Conservation (phyloP, 2,797 vertebrate genomes). For the Florisuga fusca region DNA sequence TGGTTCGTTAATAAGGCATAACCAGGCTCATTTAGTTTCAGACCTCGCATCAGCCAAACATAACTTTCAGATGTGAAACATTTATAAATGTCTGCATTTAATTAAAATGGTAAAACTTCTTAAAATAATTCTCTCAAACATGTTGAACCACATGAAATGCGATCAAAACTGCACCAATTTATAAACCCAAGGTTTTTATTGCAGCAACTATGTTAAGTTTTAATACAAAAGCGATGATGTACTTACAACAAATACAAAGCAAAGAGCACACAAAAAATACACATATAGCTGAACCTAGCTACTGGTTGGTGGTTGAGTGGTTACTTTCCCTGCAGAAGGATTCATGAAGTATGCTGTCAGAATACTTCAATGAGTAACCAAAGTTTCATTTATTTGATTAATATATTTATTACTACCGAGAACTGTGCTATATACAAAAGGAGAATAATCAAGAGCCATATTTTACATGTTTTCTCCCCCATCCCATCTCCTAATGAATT, state of each 20-base stretch:
- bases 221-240: background rate
- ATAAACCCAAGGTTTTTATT: conserved; percentile 50
- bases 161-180: conserved; percentile 33
- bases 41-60: conserved; percentile 68
- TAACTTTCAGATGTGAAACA: conserved; percentile 61
- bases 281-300: background rate
- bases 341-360: background rate
- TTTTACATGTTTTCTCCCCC: background rate
- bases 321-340: background rate
- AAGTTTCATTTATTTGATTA: background rate
- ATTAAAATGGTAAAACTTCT: conserved; percentile 69
- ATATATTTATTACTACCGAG: background rate
- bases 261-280: background rate
- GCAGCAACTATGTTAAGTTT: conserved; percentile 38
- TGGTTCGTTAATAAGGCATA: conserved; percentile 52
- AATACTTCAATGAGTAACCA: background rate
- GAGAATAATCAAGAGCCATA: background rate
- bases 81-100: conserved; percentile 72
- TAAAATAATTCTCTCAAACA: conserved; percentile 73
- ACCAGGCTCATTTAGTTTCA: conserved; percentile 63
- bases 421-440: background rate
- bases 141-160: conserved; percentile 67
- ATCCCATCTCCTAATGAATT: background rate
- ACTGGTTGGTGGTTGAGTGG: background rate
- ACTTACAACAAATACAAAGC: background rate